These are phyloP conservation scores for Aramus guarauna DNA, from an alignment of 2,113 vertebrate genomes.

Conservation along the genomic window DNA sequence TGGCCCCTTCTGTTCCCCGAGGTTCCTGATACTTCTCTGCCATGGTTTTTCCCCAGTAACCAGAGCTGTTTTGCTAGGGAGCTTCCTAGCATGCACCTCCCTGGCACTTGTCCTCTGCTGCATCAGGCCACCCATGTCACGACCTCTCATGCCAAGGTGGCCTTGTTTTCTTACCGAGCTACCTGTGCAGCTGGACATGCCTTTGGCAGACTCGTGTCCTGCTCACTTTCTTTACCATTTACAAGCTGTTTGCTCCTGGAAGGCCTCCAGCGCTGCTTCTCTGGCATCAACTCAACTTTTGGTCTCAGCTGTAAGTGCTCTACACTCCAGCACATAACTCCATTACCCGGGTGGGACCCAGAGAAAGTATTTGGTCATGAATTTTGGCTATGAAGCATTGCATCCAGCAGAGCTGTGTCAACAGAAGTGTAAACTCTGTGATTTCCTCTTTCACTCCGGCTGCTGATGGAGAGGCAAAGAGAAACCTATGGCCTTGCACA, in stretches of 20 bases:
- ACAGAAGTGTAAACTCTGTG: background rate
- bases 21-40: background rate
- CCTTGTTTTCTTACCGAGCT: background rate
- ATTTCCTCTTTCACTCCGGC: background rate
- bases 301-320: background rate
- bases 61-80: background rate
- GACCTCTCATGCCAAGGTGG: background rate
- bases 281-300: background rate
- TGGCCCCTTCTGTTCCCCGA: background rate
- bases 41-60: background rate
- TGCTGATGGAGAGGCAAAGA: background rate
- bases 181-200: background rate
- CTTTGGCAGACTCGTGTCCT: background rate
- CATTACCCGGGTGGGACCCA: accelerated
- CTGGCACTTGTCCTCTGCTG: background rate
- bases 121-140: background rate
- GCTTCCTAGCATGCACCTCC: background rate
- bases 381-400: background rate
- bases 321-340: background rate
- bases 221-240: background rate
- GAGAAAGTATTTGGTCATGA: background rate
- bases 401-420: background rate
- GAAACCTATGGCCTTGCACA: background rate
- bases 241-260: background rate
- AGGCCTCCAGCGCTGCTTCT: background rate